Percentiles rank a stretch among this genome's conserved stretches.
phyloP scores from a whole-genome alignment of 1,140 invertebrate species.

The Drosophila eugracilis region DNA sequence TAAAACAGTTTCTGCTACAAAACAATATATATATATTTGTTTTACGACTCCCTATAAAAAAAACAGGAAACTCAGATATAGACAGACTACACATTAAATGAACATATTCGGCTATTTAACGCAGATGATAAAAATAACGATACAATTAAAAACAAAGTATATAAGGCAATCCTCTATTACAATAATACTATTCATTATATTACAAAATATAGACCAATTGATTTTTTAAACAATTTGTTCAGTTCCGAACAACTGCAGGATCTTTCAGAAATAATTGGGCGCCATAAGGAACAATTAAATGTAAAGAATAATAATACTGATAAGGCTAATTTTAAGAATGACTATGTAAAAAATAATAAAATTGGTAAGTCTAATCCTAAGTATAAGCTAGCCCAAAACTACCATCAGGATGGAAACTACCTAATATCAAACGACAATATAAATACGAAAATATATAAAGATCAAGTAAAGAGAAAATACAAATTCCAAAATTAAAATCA shows the following conservation, averaged over 20 bases:
- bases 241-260: neutral
- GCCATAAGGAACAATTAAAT: neutral
- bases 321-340: neutral
- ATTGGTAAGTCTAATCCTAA: neutral
- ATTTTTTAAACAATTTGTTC: neutral
- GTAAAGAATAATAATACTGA: neutral
- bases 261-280: neutral
- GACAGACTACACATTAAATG: conserved; percentile 15
- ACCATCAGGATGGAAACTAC: conserved; percentile 11
- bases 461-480: neutral
- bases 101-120: conserved; percentile 8
- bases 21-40: neutral
- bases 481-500: conserved; percentile 3
- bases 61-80: conserved; percentile 4
- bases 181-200: neutral
- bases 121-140: conserved; percentile 13
- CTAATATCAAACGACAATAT: conserved; percentile 1
- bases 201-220: conserved; percentile 1
- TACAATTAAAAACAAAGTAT: conserved; percentile 8
- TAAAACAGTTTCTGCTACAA: neutral
- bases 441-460: conserved; percentile 1
- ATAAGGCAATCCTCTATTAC: conserved; percentile 2
- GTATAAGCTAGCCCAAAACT: conserved; percentile 15
- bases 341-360: conserved; percentile 2
- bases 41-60: conserved; percentile 4